Conservation (phyloP, 2,113 vertebrate species). For the Eira barbara region DNA sequence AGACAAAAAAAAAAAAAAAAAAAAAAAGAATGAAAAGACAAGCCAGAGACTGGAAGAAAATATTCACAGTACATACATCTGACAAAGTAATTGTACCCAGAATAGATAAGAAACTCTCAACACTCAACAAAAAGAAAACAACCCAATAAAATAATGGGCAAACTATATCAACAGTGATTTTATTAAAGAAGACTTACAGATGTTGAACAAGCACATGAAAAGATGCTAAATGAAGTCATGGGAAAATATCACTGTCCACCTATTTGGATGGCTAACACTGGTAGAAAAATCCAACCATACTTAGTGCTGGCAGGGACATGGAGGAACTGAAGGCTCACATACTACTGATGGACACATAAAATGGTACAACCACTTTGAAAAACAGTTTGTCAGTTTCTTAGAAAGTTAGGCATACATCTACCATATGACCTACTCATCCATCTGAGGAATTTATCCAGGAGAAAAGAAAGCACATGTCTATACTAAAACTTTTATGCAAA, state of each 20-base stretch:
- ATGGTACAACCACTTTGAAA: background rate
- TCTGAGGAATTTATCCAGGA: background rate
- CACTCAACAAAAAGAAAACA: background rate
- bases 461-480: background rate
- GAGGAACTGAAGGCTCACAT: background rate
- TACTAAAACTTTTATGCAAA: background rate
- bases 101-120: constrained; percentile 6
- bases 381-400: background rate
- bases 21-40: background rate
- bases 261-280: background rate
- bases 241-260: background rate
- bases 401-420: background rate
- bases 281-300: background rate
- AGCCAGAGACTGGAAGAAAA: background rate
- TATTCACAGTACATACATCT: background rate
- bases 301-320: background rate
- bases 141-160: background rate
- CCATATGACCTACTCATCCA: background rate
- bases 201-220: background rate
- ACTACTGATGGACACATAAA: background rate
- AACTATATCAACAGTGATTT: background rate
- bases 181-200: background rate
- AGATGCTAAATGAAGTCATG: background rate
- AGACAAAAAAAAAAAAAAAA: background rate
- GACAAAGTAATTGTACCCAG: background rate